Conservation (phyloP, 2,113 vertebrate species). For the Cololabis saira region DNA sequence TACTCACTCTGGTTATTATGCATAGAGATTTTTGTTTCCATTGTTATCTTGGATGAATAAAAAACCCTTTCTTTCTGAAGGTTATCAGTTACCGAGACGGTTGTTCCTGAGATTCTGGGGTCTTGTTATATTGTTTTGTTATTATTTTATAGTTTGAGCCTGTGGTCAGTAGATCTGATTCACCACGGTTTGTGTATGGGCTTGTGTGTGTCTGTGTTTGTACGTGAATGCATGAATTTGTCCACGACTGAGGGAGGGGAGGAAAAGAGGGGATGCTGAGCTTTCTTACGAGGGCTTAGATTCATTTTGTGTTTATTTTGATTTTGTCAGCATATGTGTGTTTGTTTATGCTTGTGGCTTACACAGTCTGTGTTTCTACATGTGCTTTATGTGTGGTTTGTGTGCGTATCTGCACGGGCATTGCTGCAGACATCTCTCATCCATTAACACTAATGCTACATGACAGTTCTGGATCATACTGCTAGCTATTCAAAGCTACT, state of each 20-base stretch:
- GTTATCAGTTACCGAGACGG: slow-evolving; percentile 42
- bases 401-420: slow-evolving; percentile 14
- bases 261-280: neutral
- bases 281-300: neutral
- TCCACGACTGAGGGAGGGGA: neutral
- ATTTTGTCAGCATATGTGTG: slow-evolving; percentile 7
- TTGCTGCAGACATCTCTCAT: slow-evolving; percentile 51
- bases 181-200: slow-evolving; percentile 18
- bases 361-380: neutral
- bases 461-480: slow-evolving; percentile 82
- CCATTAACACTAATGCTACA: slow-evolving; percentile 69
- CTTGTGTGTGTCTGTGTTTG: neutral
- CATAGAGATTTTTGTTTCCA: slow-evolving; percentile 4
- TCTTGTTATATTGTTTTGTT: slow-evolving; percentile 32
- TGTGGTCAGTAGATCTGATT: slow-evolving; percentile 47
- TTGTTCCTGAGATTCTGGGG: slow-evolving; percentile 42
- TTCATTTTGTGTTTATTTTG: neutral
- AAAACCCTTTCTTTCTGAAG: slow-evolving; percentile 11
- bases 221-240: neutral
- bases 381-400: neutral
- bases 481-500: slow-evolving; percentile 65
- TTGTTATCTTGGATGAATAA: slow-evolving; percentile 17
- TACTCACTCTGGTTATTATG: neutral
- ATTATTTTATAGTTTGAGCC: slow-evolving; percentile 41
- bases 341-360: slow-evolving; percentile 27